Conservation (phyloP, 2,888 invertebrate genomes). For the Eledone cirrhosa region DNA sequence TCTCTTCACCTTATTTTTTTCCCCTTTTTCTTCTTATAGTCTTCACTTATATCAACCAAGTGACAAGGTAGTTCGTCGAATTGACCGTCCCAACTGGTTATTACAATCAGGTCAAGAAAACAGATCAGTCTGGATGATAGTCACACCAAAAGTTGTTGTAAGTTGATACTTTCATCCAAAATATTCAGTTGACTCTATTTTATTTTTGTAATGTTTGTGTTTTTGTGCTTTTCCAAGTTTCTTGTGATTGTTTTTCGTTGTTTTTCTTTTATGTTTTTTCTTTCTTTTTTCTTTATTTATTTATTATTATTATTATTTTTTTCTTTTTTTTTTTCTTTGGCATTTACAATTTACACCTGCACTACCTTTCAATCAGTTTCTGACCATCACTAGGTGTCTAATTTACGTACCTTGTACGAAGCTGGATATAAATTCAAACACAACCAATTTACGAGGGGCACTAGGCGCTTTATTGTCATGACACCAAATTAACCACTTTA, state of each 20-base stretch:
- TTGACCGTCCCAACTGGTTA: constrained; percentile 79
- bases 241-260: not conserved
- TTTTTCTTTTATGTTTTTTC: not conserved
- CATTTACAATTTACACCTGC: not conserved
- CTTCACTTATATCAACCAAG: constrained; percentile 95
- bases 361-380: too few relatives aligned
- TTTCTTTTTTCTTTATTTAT: not conserved
- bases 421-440: too few relatives aligned
- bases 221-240: not conserved
- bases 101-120: constrained; percentile 80
- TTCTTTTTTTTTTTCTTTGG: not conserved
- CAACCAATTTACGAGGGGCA: too few relatives aligned
- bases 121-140: constrained; percentile 83
- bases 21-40: constrained; percentile 68
- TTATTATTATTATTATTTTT: not conserved
- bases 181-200: too few relatives aligned
- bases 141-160: constrained; percentile 86
- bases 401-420: too few relatives aligned
- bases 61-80: constrained; percentile 81
- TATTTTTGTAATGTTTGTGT: too few relatives aligned
- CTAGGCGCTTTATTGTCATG: too few relatives aligned
- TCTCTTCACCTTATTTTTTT: not conserved
- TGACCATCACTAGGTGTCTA: too few relatives aligned
- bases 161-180: constrained; percentile 29
- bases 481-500: too few relatives aligned